Base-by-base conservation (phyloP, 2,797 vertebrate genomes). In the Microctenopoma stevenorrisi region DNA sequence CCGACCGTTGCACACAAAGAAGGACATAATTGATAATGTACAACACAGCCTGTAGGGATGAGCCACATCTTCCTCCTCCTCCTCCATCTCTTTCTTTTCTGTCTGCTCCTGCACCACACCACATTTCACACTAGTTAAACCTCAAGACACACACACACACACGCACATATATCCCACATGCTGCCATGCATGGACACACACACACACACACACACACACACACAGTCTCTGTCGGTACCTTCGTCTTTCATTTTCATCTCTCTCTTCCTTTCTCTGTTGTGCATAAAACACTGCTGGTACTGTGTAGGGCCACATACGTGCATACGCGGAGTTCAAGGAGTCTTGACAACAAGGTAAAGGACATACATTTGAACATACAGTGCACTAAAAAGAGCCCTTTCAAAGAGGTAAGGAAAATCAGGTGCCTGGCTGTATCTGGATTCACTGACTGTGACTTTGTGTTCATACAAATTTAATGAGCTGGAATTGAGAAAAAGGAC, bases 401-500 rank as follows among this genome's bases (percentile, higher is more conserved):
- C 72, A 88, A 81, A 75, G 63, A 64, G 66, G 83, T 77, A 46
- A 74, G 72, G 80, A 82, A 78, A 78, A 86, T 78, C 75, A 69
- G 85, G 78, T 86, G 54, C 72, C 75, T 55, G 49, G 59, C 71
- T 70, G 80, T 79, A 70, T 82, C 75, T 78, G 73, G 68, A 77
- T 88, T 75, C 68, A 56, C 78, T 76, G 64, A 38, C 78, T 61
- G 71, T 60, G 82, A 90, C 86, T 91, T 83, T 91, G 83, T 88
- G 73, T 82, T 88, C 80, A 80, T 90, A 81, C 82, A 84, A 64
- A 87, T 91, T 88, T 89, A 93, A 94, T 93, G 92, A 94, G 91
- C 68, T 83, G 83, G 86, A 90, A 88, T 88, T 86, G 76, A 86
- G 75, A 81, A 73, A 82, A 85, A 68, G 81, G 74, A 81, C 66